Evolutionary conservation across 2,888 invertebrate species (phyloP).

Genomic region (Emesis castigata): DNA sequence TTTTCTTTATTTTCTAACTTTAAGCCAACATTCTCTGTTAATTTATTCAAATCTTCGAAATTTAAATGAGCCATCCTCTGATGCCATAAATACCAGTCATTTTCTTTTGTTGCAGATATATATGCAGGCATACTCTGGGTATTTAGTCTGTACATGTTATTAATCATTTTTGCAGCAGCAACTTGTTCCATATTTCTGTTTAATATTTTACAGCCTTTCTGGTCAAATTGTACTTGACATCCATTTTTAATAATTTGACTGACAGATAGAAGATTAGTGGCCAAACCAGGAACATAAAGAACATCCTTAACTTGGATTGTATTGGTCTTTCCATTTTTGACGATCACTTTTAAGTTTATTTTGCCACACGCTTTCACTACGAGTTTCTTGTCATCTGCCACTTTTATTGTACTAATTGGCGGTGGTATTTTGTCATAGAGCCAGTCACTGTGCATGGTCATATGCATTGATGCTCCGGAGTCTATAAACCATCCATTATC

Average conservation of each 20-base stretch:
- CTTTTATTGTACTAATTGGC: conserved; percentile 33
- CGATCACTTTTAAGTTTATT: neutral
- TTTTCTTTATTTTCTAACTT: too few species aligned
- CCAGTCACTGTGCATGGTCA: conserved; percentile 22
- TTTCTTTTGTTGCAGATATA: neutral
- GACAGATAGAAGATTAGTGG: conserved; percentile 58
- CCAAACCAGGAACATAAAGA: conserved; percentile 58
- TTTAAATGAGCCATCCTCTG: neutral
- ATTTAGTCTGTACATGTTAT: conserved; percentile 4
- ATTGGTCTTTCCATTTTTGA: conserved; percentile 1
- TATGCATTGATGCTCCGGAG: conserved; percentile 15
- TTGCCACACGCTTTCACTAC: conserved; percentile 30
- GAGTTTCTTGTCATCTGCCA: conserved; percentile 38
- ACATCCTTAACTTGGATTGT: conserved; percentile 60
- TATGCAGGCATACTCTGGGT: conserved; percentile 9
- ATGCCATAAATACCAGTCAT: conserved; percentile 12
- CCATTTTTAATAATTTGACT: conserved; percentile 54
- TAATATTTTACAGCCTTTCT: neutral
- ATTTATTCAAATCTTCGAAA: too few species aligned
- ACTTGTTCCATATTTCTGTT: neutral
- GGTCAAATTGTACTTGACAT: conserved; percentile 39
- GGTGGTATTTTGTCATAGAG: conserved; percentile 11
- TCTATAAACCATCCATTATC: conserved; percentile 31
- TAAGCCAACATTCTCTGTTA: too few species aligned
- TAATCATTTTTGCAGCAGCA: neutral